These are phyloP conservation scores for Paralichthys olivaceus DNA, from an alignment of 2,113 vertebrate genomes.

Conservation along the genomic window DNA sequence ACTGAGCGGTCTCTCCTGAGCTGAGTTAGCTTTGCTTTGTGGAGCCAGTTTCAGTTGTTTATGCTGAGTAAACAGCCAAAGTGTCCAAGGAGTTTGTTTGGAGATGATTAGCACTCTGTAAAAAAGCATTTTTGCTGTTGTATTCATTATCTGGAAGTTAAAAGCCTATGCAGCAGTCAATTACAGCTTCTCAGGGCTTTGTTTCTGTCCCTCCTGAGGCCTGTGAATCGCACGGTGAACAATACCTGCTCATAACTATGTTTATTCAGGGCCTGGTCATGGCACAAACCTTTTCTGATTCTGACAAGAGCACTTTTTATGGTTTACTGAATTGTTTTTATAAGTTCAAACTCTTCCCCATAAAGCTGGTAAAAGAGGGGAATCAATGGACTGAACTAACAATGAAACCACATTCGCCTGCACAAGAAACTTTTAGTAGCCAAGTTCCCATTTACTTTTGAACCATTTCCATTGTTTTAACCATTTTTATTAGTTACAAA, in stretches of 20 bases:
- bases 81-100: constrained; percentile 16
- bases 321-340: background rate
- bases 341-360: background rate
- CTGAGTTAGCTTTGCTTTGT: background rate
- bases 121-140: constrained; percentile 8
- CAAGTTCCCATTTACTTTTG: background rate
- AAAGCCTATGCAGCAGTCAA: constrained; percentile 28
- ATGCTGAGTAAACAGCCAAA: constrained; percentile 14
- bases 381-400: background rate
- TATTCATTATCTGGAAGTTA: constrained; percentile 20
- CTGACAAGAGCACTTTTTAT: constrained; percentile 7
- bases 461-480: no score
- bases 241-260: constrained; percentile 3
- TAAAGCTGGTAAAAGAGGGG: background rate
- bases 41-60: background rate
- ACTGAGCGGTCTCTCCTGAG: background rate
- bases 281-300: constrained; percentile 8
- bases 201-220: constrained; percentile 10
- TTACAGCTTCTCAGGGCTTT: constrained; percentile 20
- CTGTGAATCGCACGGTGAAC: constrained; percentile 25
- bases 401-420: background rate
- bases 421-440: background rate
- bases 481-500: no score
- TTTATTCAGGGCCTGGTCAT: background rate
- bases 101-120: background rate